Evolutionary conservation across 2,797 vertebrate genomes (phyloP), one percentile per base, ranked within the genome.

Genomic region (Leuciscus waleckii): DNA sequence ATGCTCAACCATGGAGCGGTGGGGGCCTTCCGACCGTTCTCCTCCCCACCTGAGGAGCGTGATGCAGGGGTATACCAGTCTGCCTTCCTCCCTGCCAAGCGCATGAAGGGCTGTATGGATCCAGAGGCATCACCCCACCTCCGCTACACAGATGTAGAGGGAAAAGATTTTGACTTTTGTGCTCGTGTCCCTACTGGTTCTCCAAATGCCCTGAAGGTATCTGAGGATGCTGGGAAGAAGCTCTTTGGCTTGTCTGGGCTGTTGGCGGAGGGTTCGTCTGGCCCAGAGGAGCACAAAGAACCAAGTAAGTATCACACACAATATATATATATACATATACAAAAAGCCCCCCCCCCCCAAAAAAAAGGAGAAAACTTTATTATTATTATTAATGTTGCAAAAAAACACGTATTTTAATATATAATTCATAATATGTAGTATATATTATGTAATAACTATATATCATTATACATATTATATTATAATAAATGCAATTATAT

Each of bases 181-280:
- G 90, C 95, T 1, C 96, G 95, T 90, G 92, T 96, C 88, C 94
- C 95, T 82, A 95, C 95, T 58, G 94, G 97, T 88, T 97, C 97
- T 81, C 96, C 97, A 0, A 95, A 95, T 81, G 95, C 97, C 78
- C 95, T 99, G 84, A 98, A 99, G 92, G 95, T 96, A 56, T 96
- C 95, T 58, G 98, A 99, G 49, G 97, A 99, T 85, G 95, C 96
- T 2, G 98, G 97, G 85, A 98, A 99, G 95, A 99, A 98, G 95
- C 95, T 98, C 91, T 99, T 99, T 92, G 97, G 97, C 5, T 96
- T 99, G 94, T 98, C 98, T 32, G 98, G 97, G 93, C 97, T 99
- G 93, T 95, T 99, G 93, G 97, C 97, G 70, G 98, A 99, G 93
- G 95, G 96, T 35, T 98, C 97, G 14, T 97, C 96, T 37, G 98